Evolutionary conservation across 2,113 vertebrate species (phyloP), one percentile per base, ranked within the genome.

Genomic region (Sceloporus undulatus): DNA sequence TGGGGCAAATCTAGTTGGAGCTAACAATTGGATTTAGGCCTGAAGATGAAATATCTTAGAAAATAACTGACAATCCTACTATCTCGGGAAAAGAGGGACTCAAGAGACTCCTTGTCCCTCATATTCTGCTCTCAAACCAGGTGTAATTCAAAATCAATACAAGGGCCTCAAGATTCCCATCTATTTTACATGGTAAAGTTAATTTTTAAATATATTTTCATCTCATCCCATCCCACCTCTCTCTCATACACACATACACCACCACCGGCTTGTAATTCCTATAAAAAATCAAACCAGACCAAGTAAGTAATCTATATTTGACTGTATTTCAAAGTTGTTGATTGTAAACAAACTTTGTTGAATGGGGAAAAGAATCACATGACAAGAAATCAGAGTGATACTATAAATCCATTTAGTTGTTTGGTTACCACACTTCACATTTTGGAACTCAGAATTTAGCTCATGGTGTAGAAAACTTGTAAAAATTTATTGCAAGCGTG

Each of bases 401-500:
- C 88, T 91, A 92, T 71, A 95, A 94, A 95, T 87, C 91, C 90
- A 90, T 90, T 94, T 89, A 93, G 87, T 95, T 91, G 52, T 93
- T 66, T 95, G 91, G 66, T 95, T 91, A 91, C 87, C 93, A 90
- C 88, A 93, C 88, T 91, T 95, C 93, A 96, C 92, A 85, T 89
- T 92, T 93, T 87, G 88, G 92, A 94, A 95, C 89, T 89, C 1
- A 73, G 94, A 93, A 91, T 93, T 94, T 88, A 95, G 91, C 94
- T 93, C 91, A 90, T 87, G 92, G 93, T 90, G 82, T 92, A 92
- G 85, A 95, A 94, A 95, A 95, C 89, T 90, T 79, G 91, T 95
- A 96, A 96, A 94, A 95, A 94, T 93, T 92, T 94, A 94, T 93
- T 94, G 95, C 95, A 95, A 94, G 92, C 85, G 54, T 93, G 94